Evolutionary conservation across 1,140 invertebrate species (phyloP).

Genomic region (Octopus bimaculoides): DNA sequence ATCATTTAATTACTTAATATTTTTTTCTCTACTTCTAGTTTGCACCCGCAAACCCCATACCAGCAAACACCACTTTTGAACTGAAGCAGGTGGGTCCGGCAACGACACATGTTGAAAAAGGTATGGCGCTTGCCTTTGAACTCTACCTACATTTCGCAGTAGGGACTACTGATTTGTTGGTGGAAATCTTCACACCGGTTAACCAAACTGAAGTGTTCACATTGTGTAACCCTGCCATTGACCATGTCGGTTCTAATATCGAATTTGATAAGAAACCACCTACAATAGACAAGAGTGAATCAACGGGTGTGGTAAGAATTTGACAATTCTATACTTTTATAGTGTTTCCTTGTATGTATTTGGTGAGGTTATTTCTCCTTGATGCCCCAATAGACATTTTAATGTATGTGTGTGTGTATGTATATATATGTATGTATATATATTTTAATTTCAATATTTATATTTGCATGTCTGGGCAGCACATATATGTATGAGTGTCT

Average conservation of each 20-base stretch:
- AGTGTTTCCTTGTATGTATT: too few species aligned
- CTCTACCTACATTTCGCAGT: constrained; percentile 38
- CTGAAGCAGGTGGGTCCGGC: constrained; percentile 27
- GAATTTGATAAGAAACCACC: neutral
- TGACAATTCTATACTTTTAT: constrained; percentile 20
- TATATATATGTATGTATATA: too few species aligned
- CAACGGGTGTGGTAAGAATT: neutral
- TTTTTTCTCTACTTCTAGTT: constrained; percentile 17
- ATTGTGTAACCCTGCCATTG: constrained; percentile 46
- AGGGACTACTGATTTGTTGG: constrained; percentile 38
- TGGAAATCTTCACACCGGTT: constrained; percentile 54
- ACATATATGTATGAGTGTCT: too few species aligned
- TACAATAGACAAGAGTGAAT: constrained; percentile 17
- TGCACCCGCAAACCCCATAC: constrained; percentile 15
- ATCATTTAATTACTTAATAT: too few species aligned
- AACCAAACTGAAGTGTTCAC: constrained; percentile 49
- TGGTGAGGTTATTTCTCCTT: too few species aligned
- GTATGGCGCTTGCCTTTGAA: constrained; percentile 30
- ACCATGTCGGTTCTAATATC: constrained; percentile 28
- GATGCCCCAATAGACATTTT: too few species aligned
- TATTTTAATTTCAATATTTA: too few species aligned
- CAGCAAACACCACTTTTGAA: constrained; percentile 35
- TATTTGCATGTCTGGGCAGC: too few species aligned
- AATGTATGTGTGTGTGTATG: too few species aligned
- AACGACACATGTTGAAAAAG: constrained; percentile 31